Conservation (phyloP, 2,113 vertebrate genomes). For the Terrapene triunguis region DNA sequence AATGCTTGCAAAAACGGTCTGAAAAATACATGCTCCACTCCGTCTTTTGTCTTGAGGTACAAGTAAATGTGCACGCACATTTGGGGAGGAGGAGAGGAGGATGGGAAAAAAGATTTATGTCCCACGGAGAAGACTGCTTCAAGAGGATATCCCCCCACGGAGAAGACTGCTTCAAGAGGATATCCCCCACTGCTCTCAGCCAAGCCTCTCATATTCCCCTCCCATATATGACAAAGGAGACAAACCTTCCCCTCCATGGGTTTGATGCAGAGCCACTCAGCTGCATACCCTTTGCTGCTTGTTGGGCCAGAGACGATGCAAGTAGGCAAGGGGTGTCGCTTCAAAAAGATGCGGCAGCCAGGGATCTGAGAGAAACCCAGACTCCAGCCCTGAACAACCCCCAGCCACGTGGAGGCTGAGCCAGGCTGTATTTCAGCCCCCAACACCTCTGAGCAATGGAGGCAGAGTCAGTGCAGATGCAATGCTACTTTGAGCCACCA, state of each 20-base stretch:
- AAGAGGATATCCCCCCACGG: not conserved
- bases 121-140: not conserved
- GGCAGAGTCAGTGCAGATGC: accelerated
- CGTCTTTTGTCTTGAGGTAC: not conserved
- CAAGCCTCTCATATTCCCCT: not conserved
- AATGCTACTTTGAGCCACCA: not conserved
- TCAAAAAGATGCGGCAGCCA: accelerated
- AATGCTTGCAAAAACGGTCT: not conserved
- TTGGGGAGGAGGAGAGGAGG: not conserved
- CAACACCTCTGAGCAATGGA: not conserved
- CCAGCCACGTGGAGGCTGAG: accelerated
- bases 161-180: not conserved
- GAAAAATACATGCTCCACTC: not conserved
- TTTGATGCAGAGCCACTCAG: not conserved
- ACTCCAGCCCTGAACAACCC: not conserved
- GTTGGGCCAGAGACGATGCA: accelerated
- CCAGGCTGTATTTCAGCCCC: not conserved
- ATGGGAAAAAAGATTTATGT: not conserved
- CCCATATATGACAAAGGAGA: not conserved
- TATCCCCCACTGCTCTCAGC: not conserved
- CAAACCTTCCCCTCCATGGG: not conserved
- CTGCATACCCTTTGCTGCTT: not conserved
- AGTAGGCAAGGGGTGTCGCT: not conserved
- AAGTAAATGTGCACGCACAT: accelerated
- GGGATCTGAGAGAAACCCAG: not conserved